Base-by-base conservation (phyloP, 2,888 invertebrate genomes). In the Apamea sordens region DNA sequence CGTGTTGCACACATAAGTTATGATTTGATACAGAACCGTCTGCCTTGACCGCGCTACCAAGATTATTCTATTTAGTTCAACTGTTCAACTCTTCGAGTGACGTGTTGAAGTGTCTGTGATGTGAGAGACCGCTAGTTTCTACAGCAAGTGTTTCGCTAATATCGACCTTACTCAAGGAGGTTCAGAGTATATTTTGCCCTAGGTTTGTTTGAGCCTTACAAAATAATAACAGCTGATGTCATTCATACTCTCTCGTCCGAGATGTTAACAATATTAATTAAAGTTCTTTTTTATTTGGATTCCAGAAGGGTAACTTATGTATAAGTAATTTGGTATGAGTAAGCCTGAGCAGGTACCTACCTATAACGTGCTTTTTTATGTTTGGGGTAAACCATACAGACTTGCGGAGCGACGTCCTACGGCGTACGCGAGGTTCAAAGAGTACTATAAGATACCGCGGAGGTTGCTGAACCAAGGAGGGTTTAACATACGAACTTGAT, bases 11-110 rank as follows among this genome's bases (percentile, higher is more conserved):
- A 70, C 84, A 64, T 79, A 84, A 68, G 77, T 83, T 73, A 59
- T 41, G 56, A 76, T 73, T 75, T 80, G 67, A 65, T 63, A 77
- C 70, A 87, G 84, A 82, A 86, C 90, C 82, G 81, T 80, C 80
- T 85, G 78, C 72, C 76, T 81, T 83, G 78, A 90, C 81, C 87
- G 81, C 82, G 82, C 83, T 77, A 73, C 76, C 50, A 79, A 79
- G 87, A 90, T 87, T 79, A 87, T 28, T 32, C 1, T 11, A 59
- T 78, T 73, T 47, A 84, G 74, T 72, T 84, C 80, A 32, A 63
- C 61, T 32, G n/a, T 59, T 28, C 13, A 84, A 67, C 65, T 82
- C 41, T 64, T 63, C 72, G 59, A 73, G 53, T 56, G 61, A 61
- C 63, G 83, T 61, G 24, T 59, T n/a, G 32, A 61, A 32, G 32